phyloP scores from a whole-genome alignment of 2,113 vertebrate species.

The Thamnaconus septentrionalis region DNA sequence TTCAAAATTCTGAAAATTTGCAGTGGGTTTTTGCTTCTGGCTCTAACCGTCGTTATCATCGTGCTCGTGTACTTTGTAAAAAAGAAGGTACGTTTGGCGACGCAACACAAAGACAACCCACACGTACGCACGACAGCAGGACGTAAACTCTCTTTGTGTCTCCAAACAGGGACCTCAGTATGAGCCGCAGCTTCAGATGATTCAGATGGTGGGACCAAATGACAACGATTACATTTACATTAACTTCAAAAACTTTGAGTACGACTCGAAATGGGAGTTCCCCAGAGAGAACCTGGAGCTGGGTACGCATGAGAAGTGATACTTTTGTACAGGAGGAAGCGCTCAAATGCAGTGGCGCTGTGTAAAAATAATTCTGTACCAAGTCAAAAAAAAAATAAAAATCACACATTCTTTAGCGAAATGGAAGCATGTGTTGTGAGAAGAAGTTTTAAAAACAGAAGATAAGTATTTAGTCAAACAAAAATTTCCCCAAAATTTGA shows the following conservation, averaged over 20 bases:
- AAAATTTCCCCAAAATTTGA: too few species aligned
- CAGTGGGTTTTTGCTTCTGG: conserved; percentile 36
- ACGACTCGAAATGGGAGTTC: conserved; percentile 92
- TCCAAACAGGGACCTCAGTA: conserved; percentile 84
- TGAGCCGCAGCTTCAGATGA: conserved; percentile 88
- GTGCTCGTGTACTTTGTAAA: conserved; percentile 49
- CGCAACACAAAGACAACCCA: neutral
- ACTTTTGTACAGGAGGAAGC: neutral
- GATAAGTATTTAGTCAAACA: too few species aligned
- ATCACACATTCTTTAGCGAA: too few species aligned
- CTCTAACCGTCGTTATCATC: conserved; percentile 35
- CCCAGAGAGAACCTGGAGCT: conserved; percentile 94
- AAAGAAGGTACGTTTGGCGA: conserved; percentile 66
- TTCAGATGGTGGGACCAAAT: conserved; percentile 84
- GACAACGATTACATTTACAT: conserved; percentile 95
- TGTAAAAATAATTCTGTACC: too few species aligned
- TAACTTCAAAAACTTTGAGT: conserved; percentile 87
- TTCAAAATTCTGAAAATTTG: conserved; percentile 17
- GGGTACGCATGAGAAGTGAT: conserved; percentile 70
- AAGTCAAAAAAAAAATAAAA: too few species aligned
- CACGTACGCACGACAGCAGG: neutral
- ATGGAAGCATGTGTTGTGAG: too few species aligned
- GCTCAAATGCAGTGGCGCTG: neutral
- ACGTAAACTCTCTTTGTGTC: conserved; percentile 5
- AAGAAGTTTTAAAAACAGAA: too few species aligned